Percentiles rank a stretch among this genome's conserved stretches.
Conservation (phyloP, 37 sponge, comb jelly and placozoan genomes). For the Mnemiopsis leidyi region DNA sequence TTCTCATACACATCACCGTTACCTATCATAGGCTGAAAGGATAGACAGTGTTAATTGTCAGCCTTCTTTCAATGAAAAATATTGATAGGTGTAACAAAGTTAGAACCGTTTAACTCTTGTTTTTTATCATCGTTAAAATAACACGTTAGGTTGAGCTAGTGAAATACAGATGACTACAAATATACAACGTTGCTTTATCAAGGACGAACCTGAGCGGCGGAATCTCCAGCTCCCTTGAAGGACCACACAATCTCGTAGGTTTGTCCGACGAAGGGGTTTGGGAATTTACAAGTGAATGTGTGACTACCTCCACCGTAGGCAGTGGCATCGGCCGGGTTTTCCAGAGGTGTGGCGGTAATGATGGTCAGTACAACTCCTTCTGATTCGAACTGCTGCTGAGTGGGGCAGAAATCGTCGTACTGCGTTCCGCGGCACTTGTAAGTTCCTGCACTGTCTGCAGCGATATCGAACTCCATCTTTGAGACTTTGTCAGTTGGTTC, state of each 20-base stretch:
- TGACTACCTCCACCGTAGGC: neutral
- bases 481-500: neutral
- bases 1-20: neutral
- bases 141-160: too few relatives aligned
- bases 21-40: neutral
- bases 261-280: neutral
- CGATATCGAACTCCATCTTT: neutral
- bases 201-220: neutral
- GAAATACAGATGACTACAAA: too few relatives aligned
- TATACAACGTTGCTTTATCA: too few relatives aligned
- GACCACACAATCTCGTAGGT: neutral
- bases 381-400: neutral
- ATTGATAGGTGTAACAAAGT: too few relatives aligned
- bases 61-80: too few relatives aligned
- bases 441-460: neutral
- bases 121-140: too few relatives aligned
- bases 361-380: neutral
- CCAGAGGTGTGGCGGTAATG: neutral
- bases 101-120: too few relatives aligned
- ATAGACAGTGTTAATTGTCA: too few relatives aligned
- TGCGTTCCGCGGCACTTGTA: neutral
- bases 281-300: neutral
- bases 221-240: neutral
- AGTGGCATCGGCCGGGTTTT: neutral
- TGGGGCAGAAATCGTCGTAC: constrained; percentile 26